Conservation (phyloP, 2,113 vertebrate genomes). For the Rhea americana region DNA sequence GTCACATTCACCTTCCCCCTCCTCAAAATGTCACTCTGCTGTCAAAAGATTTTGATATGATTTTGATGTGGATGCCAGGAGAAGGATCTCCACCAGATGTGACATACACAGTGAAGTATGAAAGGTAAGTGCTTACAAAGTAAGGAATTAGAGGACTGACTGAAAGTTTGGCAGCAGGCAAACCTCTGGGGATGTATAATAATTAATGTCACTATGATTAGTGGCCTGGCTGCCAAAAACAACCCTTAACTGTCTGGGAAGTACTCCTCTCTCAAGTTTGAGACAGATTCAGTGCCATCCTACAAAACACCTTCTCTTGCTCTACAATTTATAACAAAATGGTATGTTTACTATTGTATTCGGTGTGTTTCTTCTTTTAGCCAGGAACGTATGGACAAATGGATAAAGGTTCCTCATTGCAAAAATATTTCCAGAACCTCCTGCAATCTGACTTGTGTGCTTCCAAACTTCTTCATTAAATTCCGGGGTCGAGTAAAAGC, state of each 20-base stretch:
- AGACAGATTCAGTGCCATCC: neutral
- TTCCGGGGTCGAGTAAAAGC: slow-evolving; percentile 60
- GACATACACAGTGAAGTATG: slow-evolving; percentile 67
- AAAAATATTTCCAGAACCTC: slow-evolving; percentile 12
- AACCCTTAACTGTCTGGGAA: neutral
- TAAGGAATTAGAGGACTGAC: neutral
- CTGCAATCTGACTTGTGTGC: slow-evolving; percentile 73
- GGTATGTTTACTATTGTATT: neutral
- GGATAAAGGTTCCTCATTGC: slow-evolving; percentile 62
- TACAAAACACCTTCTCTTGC: neutral
- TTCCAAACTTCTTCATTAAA: slow-evolving; percentile 49
- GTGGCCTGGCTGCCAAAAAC: neutral
- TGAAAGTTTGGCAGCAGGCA: neutral
- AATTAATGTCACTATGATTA: neutral
- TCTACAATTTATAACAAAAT: neutral
- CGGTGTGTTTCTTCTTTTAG: slow-evolving; percentile 10
- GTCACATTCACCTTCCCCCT: neutral
- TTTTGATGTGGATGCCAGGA: slow-evolving; percentile 72
- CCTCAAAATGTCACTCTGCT: slow-evolving; percentile 70
- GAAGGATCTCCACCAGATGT: slow-evolving; percentile 32
- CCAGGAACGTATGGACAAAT: neutral
- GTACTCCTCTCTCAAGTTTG: neutral
- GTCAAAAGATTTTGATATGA: slow-evolving; percentile 68
- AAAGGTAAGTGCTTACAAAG: slow-evolving; percentile 43
- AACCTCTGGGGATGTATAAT: neutral